Evolutionary conservation across 2,113 vertebrate species (phyloP).

Genomic region (Urocynchramus pylzowi): DNA sequence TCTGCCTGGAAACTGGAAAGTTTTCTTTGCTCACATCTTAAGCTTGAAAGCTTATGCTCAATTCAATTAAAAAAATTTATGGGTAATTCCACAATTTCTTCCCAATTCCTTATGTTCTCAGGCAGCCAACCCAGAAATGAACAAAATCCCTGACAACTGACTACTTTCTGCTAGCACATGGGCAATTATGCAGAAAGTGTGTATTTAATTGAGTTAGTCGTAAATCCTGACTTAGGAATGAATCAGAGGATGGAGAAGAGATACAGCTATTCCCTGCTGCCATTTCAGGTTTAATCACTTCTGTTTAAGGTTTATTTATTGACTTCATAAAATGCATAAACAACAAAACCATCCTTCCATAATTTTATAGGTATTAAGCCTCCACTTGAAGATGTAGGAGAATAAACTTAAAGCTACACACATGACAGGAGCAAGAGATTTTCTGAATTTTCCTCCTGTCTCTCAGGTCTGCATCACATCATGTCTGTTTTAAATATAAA

Average conservation of each 20-base stretch:
- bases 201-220: not conserved
- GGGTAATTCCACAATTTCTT: conserved; percentile 42
- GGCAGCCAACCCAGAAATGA: conserved; percentile 20
- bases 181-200: not conserved
- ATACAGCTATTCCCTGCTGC: not conserved
- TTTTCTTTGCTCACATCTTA: conserved; percentile 15
- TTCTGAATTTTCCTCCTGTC: not conserved
- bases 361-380: not conserved
- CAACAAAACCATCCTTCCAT: not conserved
- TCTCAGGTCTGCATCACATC: not conserved
- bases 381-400: not conserved
- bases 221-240: not conserved
- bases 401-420: not conserved
- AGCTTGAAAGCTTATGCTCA: conserved; percentile 5
- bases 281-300: not conserved
- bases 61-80: conserved; percentile 56
- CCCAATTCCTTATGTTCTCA: conserved; percentile 29
- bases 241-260: not conserved
- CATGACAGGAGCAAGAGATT: not conserved
- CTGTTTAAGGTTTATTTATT: not conserved
- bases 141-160: not conserved
- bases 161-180: conserved; percentile 6
- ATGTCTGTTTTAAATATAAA: not conserved
- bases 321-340: not conserved
- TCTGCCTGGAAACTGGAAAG: conserved; percentile 36